Percentiles rank a stretch among this genome's conserved stretches.
Conservation (phyloP, 1,140 invertebrate species). For the Dufourea novaeangliae region DNA sequence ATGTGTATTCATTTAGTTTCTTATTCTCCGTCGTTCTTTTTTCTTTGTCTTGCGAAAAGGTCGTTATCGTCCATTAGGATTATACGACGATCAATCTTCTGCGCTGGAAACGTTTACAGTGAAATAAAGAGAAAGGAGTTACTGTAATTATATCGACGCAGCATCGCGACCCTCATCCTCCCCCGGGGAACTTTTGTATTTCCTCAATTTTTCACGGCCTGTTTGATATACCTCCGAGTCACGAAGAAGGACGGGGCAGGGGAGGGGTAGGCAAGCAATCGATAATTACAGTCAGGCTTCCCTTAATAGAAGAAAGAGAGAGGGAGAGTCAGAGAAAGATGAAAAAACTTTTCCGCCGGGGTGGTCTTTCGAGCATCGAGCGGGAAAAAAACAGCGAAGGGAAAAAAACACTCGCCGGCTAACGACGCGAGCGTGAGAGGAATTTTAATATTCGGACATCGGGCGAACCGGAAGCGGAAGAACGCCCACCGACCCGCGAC, state of each 20-base stretch:
- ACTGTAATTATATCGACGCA: conserved; percentile 4
- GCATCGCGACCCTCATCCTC: not conserved
- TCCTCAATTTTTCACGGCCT: not conserved
- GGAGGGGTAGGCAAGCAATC: not conserved
- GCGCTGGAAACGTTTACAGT: not conserved
- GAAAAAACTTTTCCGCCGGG: conserved; percentile 1
- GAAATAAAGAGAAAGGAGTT: not conserved
- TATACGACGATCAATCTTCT: not conserved
- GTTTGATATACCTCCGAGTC: not conserved
- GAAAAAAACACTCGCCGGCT: conserved; percentile 25
- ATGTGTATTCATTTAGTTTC: too few species aligned
- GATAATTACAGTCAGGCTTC: conserved; percentile 2
- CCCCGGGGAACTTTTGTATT: not conserved
- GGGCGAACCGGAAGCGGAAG: conserved; percentile 13
- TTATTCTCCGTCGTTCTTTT: too few species aligned
- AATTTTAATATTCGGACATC: conserved; percentile 33
- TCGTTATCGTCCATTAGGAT: too few species aligned
- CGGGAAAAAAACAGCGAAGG: not conserved
- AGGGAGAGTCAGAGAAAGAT: not conserved
- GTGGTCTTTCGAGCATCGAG: conserved; percentile 11
- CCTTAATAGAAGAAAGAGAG: not conserved
- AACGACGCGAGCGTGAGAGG: conserved; percentile 33
- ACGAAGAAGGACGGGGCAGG: not conserved
- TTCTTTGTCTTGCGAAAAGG: too few species aligned
- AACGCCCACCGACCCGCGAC: not conserved